Percentiles rank a stretch among this genome's conserved stretches.
phyloP scores from a whole-genome alignment of 2,888 invertebrate genomes.

The Patella ulyssiponensis region DNA sequence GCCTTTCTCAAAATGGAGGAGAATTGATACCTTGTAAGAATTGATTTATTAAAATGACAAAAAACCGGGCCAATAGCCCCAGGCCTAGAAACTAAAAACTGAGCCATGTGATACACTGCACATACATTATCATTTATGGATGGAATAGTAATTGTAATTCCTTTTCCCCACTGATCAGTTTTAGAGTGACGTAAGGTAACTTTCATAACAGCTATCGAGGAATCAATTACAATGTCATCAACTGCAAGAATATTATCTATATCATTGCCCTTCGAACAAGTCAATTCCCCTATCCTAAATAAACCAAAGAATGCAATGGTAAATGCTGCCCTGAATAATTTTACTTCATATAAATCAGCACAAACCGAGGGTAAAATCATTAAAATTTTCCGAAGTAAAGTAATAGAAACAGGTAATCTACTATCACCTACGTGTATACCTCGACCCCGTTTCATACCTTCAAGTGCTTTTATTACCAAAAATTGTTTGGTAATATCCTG shows the following conservation, averaged over 20 bases:
- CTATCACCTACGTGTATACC: no score
- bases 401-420: no score
- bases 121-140: no score
- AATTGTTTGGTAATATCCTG: no score
- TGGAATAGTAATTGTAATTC: background rate
- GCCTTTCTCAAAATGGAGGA: background rate
- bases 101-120: no score
- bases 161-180: constrained; percentile 14
- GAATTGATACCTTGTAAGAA: constrained; percentile 4
- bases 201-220: background rate
- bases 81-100: background rate
- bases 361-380: constrained; percentile 6
- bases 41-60: constrained; percentile 7
- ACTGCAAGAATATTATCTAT: background rate
- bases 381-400: background rate
- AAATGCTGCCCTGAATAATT: constrained; percentile 18
- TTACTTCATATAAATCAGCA: constrained; percentile 10
- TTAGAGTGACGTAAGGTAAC: background rate
- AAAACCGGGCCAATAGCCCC: background rate
- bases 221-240: background rate
- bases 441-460: no score
- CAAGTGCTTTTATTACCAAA: no score
- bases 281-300: constrained; percentile 30
- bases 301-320: constrained; percentile 18
- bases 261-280: background rate